These are phyloP conservation scores for Ephydatia muelleri DNA, from an alignment of 37 sponge, comb jelly and placozoan species.

Conservation along the genomic window DNA sequence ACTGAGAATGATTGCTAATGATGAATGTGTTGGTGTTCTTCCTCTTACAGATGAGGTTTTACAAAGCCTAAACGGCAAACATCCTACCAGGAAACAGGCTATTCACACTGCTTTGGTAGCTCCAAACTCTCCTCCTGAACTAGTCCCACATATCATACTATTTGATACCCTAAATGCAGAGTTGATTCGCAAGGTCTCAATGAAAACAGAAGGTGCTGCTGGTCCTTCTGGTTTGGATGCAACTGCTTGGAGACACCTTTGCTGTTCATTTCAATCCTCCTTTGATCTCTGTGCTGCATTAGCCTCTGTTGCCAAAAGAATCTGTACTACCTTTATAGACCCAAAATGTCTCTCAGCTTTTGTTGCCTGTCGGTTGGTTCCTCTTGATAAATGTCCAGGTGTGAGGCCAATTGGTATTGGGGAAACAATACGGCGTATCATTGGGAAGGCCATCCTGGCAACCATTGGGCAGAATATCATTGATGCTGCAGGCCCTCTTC, in stretches of 20 bases:
- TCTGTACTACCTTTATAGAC: slow-evolving; percentile 24
- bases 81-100: slow-evolving; percentile 1
- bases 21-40: neutral
- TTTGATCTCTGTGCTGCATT: slow-evolving; percentile 12
- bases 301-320: neutral
- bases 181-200: neutral
- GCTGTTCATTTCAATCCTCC: slow-evolving; percentile 9
- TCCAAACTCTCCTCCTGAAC: neutral
- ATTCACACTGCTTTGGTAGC: neutral
- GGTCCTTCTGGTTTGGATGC: slow-evolving; percentile 44
- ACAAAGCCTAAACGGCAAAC: neutral
- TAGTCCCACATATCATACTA: neutral
- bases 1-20: slow-evolving; percentile 12
- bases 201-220: slow-evolving; percentile 26
- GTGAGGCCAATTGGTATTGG: slow-evolving; percentile 53
- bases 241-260: slow-evolving; percentile 1
- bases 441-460: slow-evolving; percentile 40
- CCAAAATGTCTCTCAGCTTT: slow-evolving; percentile 7
- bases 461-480: slow-evolving; percentile 17
- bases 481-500: slow-evolving; percentile 30
- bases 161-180: slow-evolving; percentile 8
- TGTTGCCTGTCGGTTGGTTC: slow-evolving; percentile 38
- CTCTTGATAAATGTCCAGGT: slow-evolving; percentile 40
- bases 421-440: slow-evolving; percentile 34
- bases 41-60: no score